Evolutionary conservation across 1,140 invertebrate species (phyloP).

Genomic region (Amyelois transitella): DNA sequence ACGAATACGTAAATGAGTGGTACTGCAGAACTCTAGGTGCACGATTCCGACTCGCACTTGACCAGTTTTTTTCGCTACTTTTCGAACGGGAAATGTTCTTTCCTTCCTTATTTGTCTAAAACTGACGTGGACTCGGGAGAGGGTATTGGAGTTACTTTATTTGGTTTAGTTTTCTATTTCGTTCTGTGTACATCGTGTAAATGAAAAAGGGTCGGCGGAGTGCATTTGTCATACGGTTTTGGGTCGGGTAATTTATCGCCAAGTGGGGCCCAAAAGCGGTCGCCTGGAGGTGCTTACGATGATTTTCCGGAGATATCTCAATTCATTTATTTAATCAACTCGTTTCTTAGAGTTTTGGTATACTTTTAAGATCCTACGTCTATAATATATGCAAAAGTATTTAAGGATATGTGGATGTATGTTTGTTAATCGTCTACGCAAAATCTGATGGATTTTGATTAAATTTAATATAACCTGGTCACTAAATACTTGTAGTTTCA

Average conservation of each 20-base stretch:
- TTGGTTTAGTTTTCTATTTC: conserved; percentile 55
- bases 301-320: neutral
- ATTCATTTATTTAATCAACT: neutral
- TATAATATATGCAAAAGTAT: no score
- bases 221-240: conserved; percentile 26
- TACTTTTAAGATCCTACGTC: no score
- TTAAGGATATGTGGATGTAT: no score
- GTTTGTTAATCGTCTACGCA: no score
- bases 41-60: neutral
- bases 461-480: no score
- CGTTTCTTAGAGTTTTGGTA: neutral
- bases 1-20: no score
- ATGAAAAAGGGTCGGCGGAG: conserved; percentile 43
- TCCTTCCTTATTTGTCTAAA: conserved; percentile 63
- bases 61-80: conserved; percentile 24
- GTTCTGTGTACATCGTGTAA: conserved; percentile 43
- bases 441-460: no score
- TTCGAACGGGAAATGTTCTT: conserved; percentile 38
- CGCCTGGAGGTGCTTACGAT: neutral
- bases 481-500: no score
- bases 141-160: conserved; percentile 46
- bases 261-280: neutral
- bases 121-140: conserved; percentile 40
- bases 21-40: neutral
- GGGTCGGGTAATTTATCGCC: neutral